Conservation (phyloP, 1,140 invertebrate genomes). For the Periplaneta americana region DNA sequence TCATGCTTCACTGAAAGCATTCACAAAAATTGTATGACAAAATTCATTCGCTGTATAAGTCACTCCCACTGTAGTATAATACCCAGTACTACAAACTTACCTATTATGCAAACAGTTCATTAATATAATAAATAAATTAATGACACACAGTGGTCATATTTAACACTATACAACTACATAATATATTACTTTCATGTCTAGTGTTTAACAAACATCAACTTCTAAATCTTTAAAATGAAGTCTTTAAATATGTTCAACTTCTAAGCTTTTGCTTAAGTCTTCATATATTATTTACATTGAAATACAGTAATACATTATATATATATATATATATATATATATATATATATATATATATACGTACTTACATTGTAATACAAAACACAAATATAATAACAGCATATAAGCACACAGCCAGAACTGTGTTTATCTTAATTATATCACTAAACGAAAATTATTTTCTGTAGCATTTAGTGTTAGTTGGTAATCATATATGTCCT, state of each 20-base stretch:
- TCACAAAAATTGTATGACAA: too few relatives aligned
- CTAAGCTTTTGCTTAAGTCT: conserved; percentile 16
- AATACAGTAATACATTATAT: neutral
- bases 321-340: too few relatives aligned
- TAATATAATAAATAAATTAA: conserved; percentile 17
- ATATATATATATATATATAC: too few relatives aligned
- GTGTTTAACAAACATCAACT: conserved; percentile 34
- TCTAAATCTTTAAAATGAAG: conserved; percentile 9
- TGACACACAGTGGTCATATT: neutral
- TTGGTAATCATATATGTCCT: too few relatives aligned
- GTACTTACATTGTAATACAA: neutral
- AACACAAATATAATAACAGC: neutral
- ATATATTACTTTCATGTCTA: conserved; percentile 38
- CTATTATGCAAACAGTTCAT: conserved; percentile 23
- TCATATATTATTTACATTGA: neutral
- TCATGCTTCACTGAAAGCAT: neutral
- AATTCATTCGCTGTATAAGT: neutral
- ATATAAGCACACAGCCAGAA: neutral
- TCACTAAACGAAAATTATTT: too few relatives aligned
- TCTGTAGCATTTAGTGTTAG: too few relatives aligned
- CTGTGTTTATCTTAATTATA: neutral
- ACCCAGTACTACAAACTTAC: conserved; percentile 4
- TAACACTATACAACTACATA: conserved; percentile 15
- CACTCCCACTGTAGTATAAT: neutral
- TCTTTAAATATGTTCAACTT: conserved; percentile 1